Conservation (phyloP, 2,797 vertebrate genomes). For the Dallia pectoralis region DNA sequence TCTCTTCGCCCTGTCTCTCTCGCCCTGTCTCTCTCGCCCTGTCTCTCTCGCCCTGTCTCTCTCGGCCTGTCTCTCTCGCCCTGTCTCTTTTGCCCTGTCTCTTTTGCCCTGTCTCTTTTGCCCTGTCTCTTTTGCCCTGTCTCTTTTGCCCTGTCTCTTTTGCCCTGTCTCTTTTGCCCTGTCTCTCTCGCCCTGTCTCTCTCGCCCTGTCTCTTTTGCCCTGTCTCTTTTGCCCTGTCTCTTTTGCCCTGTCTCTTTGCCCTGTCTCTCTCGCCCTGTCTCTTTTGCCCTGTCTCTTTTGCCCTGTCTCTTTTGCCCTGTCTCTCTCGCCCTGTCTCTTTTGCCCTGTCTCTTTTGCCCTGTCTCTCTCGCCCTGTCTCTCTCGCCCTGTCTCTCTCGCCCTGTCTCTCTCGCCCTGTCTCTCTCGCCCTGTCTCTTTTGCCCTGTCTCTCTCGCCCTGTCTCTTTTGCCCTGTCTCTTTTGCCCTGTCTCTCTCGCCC, state of each 20-base stretch:
- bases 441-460: conserved; percentile 1
- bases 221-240: conserved; percentile 1
- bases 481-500: conserved; percentile 4
- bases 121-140: conserved; percentile 1
- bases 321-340: conserved; percentile 5
- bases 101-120: not conserved
- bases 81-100: not conserved
- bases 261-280: conserved; percentile 1
- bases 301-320: not conserved
- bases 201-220: not conserved
- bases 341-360: too few species aligned
- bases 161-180: not conserved
- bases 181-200: conserved; percentile 2
- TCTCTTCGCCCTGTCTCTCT: conserved; percentile 1
- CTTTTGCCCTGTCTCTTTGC: not conserved
- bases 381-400: conserved; percentile 1
- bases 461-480: not conserved
- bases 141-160: not conserved
- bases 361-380: not conserved
- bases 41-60: not conserved
- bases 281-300: not conserved
- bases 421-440: not conserved
- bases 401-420: not conserved
- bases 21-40: not conserved
- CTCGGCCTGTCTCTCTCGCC: conserved; percentile 1